These are phyloP conservation scores for Papilio demoleus DNA, from an alignment of 2,888 invertebrate genomes.

Conservation along the genomic window DNA sequence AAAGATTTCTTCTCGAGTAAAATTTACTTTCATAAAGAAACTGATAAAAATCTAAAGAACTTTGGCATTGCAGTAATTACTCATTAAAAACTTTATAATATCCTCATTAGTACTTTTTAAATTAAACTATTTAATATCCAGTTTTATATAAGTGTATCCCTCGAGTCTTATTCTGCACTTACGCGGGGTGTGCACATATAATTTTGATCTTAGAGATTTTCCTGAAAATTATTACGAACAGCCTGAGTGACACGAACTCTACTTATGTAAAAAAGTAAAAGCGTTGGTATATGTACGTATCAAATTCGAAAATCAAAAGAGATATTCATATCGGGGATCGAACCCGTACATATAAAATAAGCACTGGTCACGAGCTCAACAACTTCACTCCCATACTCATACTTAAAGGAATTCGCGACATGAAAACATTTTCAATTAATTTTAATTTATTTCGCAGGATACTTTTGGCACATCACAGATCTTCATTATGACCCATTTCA, in stretches of 20 bases:
- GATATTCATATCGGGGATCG: too few species aligned
- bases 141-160: constrained; percentile 5
- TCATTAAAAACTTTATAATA: constrained; percentile 19
- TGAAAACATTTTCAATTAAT: constrained; percentile 43
- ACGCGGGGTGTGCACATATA: too few species aligned
- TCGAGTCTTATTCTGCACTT: too few species aligned
- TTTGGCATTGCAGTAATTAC: background rate
- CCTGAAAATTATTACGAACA: too few species aligned
- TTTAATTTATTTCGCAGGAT: constrained; percentile 86
- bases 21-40: background rate
- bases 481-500: constrained; percentile 94
- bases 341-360: too few species aligned
- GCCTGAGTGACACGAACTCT: too few species aligned
- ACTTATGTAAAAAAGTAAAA: too few species aligned
- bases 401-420: constrained; percentile 13
- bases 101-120: constrained; percentile 10
- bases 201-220: too few species aligned
- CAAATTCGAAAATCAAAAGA: too few species aligned
- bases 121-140: constrained; percentile 18
- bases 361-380: too few species aligned
- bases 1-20: background rate
- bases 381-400: too few species aligned
- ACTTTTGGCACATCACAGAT: constrained; percentile 98
- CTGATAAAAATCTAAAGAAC: constrained; percentile 13
- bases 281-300: too few species aligned